These are phyloP conservation scores for Pagetopsis macropterus DNA, from an alignment of 2,797 vertebrate species.

Conservation along the genomic window DNA sequence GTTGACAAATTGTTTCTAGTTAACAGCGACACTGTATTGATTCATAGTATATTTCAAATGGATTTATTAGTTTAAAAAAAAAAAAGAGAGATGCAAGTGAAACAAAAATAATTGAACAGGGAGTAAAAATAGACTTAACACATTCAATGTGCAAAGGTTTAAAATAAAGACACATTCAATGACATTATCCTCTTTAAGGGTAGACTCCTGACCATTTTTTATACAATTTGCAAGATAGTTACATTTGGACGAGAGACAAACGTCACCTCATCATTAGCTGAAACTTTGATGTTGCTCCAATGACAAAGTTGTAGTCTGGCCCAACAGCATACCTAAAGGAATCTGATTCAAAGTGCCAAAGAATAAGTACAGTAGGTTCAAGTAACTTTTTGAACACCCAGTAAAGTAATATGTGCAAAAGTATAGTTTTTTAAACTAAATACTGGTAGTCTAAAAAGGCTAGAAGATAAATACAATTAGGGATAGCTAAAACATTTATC, in stretches of 20 bases:
- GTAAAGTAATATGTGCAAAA: conserved; percentile 65
- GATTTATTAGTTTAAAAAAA: conserved; percentile 66
- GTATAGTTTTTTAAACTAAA: conserved; percentile 36
- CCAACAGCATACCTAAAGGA: conserved; percentile 47
- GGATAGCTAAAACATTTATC: conserved; percentile 19
- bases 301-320: conserved; percentile 21
- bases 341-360: conserved; percentile 66
- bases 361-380: conserved; percentile 60
- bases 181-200: conserved; percentile 9
- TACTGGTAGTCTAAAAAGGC: conserved; percentile 1
- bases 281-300: conserved; percentile 8
- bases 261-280: conserved; percentile 1
- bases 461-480: conserved; percentile 30
- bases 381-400: conserved; percentile 43
- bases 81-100: conserved; percentile 43
- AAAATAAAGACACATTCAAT: conserved; percentile 56
- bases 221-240: conserved; percentile 7
- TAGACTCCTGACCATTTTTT: conserved; percentile 28
- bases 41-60: conserved; percentile 34
- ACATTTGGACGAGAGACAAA: conserved; percentile 24
- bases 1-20: background rate
- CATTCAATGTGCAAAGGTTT: conserved; percentile 41
- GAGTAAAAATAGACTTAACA: conserved; percentile 53
- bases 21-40: background rate
- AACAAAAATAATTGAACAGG: conserved; percentile 46